Evolutionary conservation across 1,140 invertebrate genomes (phyloP), one percentile per base, ranked within the genome.

Genomic region (Drosophila baimaii): DNA sequence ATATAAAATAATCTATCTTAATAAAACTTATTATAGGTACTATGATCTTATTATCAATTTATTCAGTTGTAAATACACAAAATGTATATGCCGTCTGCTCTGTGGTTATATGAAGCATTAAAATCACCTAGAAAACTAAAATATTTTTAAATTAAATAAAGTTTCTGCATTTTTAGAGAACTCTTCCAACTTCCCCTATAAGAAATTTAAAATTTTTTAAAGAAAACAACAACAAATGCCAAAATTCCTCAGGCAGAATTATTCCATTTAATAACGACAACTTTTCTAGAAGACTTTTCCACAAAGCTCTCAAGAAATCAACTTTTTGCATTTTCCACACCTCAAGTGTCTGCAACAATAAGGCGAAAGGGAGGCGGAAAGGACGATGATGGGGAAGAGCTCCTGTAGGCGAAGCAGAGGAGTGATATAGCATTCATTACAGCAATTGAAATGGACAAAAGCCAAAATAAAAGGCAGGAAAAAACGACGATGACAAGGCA

Each of bases 371-470:
- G 12, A 13, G 35, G 9, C 33, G 21, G 33, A n/a, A 12, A 39
- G 21, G 33, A n/a, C 17, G 17, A 19, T 8, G 10, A 15, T 25
- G 35, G 31, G 41, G 21, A 54, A 25, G 49, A 41, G 56, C 12
- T 59, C 31, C 56, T 62, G 55, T 31, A 37, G 61, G 41, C 31
- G 43, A 29, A 37, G 69, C 41, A 37, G 37, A 27, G 65, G 54
- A 39, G 54, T 35, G 75, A 59, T 29, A 55, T 44, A 62, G 68
- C 79, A 82, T 81, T 82, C 55, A 82, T 79, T 79, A 78, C 58
- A 78, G 68, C 47, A 81, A 82, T 82, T 83, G 71, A 83, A 83
- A 75, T 79, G 71, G 81, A 83, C 81, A 84, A 72, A 79, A 74
- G 46, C 70, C 75, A 58, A 78, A 66, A 79, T 79, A 71, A 41